Evolutionary conservation across 2,888 invertebrate genomes (phyloP), one percentile per base, ranked within the genome.

Genomic region (Frankliniella intonsa): DNA sequence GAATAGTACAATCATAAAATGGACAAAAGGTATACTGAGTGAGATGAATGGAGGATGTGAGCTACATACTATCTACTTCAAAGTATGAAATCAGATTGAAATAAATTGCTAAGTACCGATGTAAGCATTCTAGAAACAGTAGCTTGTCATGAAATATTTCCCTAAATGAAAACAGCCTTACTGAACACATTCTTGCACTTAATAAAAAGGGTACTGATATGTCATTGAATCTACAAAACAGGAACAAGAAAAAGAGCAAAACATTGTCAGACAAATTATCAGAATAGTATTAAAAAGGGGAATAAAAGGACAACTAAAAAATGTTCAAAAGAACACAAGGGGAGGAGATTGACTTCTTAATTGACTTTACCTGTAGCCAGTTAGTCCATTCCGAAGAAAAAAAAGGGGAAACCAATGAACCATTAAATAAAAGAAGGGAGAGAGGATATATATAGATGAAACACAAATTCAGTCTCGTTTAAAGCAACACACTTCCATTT

Each of bases 401-500:
- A 62, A 62, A n/a, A 14, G 17, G 17, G 62, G 14, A 19, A 17
- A 62, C 12, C 12, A 76, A 76, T 11, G 8, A 38, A 38, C 38
- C 38, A 38, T 38, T 38, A 38, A 38, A 38, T 38, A 38, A 38
- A 3, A 38, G 38, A 38, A 38, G 38, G 38, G 38, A 38, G 25
- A 76, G 25, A 76, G 22, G 22, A 22, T 25, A 9, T 25, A 76
- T 12, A 76, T 25, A 25, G 19, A 76, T 76, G 69, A 76, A 76
- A 76, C 69, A 25, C 25, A 76, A 76, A 76, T 25, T 76, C 69
- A 76, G 69, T 76, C 69, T 76, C 69, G 22, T 76, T 25, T 25
- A 25, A 76, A 76, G 12, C n/a, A 76, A 76, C 25, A 22, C 69
- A 76, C 25, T 22, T 25, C 25, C 12, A 76, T 2, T 25, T 25